These are phyloP conservation scores for Balanococcus diminutus DNA, from an alignment of 2,888 invertebrate species.

Conservation along the genomic window DNA sequence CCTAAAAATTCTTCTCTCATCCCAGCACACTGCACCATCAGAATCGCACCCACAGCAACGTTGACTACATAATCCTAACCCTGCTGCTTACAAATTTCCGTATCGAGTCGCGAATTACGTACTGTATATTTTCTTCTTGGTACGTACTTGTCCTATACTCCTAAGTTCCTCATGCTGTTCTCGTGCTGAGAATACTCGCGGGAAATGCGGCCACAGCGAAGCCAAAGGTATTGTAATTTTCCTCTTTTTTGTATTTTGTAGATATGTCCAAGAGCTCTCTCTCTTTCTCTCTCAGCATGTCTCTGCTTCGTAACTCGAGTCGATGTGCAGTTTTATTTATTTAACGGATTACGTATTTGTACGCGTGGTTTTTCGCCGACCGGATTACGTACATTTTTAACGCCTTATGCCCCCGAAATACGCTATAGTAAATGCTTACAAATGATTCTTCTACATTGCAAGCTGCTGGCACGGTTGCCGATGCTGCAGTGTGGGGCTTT, in stretches of 20 bases:
- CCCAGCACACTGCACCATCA: not conserved
- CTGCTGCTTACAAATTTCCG: not conserved
- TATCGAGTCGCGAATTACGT: not conserved
- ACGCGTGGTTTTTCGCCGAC: not conserved
- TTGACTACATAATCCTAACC: slow-evolving; percentile 16
- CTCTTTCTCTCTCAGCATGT: not conserved
- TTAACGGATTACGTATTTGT: not conserved
- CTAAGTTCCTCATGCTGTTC: not conserved
- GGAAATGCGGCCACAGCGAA: not conserved
- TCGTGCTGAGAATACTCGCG: not conserved
- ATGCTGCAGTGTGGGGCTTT: too few relatives aligned
- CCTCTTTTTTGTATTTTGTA: not conserved
- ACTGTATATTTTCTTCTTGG: not conserved
- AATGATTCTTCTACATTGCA: too few relatives aligned
- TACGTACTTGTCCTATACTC: not conserved
- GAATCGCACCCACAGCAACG: not conserved
- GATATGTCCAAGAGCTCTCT: not conserved
- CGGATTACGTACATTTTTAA: too few relatives aligned
- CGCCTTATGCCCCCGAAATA: too few relatives aligned
- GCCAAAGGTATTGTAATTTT: not conserved
- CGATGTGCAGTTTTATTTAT: slow-evolving; percentile 5
- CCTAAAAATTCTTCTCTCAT: slow-evolving; percentile 50
- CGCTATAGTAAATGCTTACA: too few relatives aligned
- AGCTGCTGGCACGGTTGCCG: too few relatives aligned
- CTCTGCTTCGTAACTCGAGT: not conserved